Evolutionary conservation across 92 coral and sea anemone species (phyloP).

Genomic region (Parazoanthus atlanticus): DNA sequence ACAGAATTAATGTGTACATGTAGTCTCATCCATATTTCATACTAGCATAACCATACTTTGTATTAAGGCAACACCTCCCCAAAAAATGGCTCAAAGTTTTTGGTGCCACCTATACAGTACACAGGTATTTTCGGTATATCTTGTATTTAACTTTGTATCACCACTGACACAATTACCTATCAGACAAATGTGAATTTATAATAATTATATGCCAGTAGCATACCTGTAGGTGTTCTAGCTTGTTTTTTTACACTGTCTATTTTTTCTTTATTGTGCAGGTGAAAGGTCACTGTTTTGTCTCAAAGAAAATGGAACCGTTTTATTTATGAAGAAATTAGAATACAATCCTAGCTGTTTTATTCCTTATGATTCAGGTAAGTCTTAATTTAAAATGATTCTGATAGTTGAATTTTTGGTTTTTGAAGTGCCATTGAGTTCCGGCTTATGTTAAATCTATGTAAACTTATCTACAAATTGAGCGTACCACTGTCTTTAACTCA

Average conservation of each 20-base stretch:
- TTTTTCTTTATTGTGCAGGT: slow-evolving; percentile 57
- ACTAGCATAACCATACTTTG: too few species aligned
- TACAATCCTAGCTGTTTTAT: slow-evolving; percentile 95
- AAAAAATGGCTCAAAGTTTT: too few species aligned
- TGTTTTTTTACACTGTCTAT: background rate
- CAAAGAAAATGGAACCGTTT: slow-evolving; percentile 88
- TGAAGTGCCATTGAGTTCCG: background rate
- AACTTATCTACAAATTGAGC: background rate
- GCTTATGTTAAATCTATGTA: background rate
- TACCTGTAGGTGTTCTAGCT: background rate
- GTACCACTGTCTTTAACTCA: background rate
- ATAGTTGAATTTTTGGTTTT: background rate
- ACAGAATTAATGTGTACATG: too few species aligned
- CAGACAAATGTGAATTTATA: too few species aligned
- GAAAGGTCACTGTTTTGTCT: slow-evolving; percentile 94
- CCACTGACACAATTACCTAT: too few species aligned
- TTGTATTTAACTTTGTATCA: too few species aligned
- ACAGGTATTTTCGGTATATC: too few species aligned
- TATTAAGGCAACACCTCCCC: too few species aligned
- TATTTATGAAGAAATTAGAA: slow-evolving; percentile 95
- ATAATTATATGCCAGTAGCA: background rate
- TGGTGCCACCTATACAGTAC: too few species aligned
- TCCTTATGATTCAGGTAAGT: slow-evolving; percentile 86
- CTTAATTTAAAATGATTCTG: background rate
- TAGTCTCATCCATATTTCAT: too few species aligned